Conservation (phyloP, 2,797 vertebrate genomes). For the Danio kyathit region DNA sequence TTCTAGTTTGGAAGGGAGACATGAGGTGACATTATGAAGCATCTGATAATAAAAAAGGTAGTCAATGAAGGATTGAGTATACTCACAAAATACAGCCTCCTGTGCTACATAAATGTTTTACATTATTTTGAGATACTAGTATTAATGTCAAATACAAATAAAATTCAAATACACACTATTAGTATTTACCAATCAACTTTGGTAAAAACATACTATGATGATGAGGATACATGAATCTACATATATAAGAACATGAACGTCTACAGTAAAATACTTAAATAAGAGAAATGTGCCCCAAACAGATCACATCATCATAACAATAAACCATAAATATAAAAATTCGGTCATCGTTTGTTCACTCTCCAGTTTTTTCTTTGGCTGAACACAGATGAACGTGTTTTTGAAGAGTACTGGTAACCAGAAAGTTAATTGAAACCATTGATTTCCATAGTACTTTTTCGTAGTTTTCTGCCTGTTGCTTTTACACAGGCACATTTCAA, state of each 20-base stretch:
- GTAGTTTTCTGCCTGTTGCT: too few relatives aligned
- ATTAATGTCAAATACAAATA: not conserved
- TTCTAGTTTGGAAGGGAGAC: not conserved
- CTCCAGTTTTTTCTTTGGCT: not conserved
- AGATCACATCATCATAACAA: not conserved
- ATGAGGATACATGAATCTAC: conserved; percentile 10
- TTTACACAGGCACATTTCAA: not conserved
- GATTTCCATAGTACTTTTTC: not conserved
- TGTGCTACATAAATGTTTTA: conserved; percentile 17
- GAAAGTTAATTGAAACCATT: too few relatives aligned
- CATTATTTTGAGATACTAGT: not conserved
- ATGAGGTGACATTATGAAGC: not conserved
- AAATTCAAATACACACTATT: not conserved
- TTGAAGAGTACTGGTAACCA: too few relatives aligned
- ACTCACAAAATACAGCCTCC: not conserved
- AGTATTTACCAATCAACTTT: conserved; percentile 5
- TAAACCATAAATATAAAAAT: not conserved
- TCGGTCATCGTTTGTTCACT: not conserved
- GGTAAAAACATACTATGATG: not conserved
- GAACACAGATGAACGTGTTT: too few relatives aligned
- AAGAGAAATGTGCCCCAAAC: conserved; percentile 7
- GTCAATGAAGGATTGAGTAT: not conserved
- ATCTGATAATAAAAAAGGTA: not conserved
- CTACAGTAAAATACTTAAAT: not conserved
- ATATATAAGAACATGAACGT: not conserved